Evolutionary conservation across 2,888 invertebrate species (phyloP), one percentile per base, ranked within the genome.

Genomic region (Megastigmus dorsalis): DNA sequence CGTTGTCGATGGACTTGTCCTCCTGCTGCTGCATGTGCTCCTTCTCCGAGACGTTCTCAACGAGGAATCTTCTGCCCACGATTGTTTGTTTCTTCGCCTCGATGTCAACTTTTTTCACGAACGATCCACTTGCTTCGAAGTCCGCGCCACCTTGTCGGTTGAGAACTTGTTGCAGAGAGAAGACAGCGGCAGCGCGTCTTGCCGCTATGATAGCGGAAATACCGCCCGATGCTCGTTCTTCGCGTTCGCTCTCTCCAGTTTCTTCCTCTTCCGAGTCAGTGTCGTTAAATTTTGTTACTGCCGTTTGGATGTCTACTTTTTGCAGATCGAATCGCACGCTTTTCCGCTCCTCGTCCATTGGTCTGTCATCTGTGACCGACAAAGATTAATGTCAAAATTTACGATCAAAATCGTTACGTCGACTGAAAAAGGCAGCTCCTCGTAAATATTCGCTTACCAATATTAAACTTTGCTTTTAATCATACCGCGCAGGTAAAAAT

Each of bases 271-370:
- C 86, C 3, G 84, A 85, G 2, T 77, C 82, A 1, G 82, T 82
- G 50, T 85, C 86, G 3, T 82, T 83, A 66, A 89, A 88, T 20
- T 88, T 89, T 4, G 89, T 86, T 74, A 89, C 89, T 2, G 77
- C 74, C 2, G 78, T 69, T 3, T 68, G 62, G 18, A 76, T 63
- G 9, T 88, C 85, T 20, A 89, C 89, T 67, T 88, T 88, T 65
- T 90, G 89, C 68, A 93, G 85, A 84, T 92, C 92, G 79, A 93
- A 93, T 7, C 92, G 89, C 0, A 95, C 95, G 84, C 93, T 94
- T 84, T 95, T 95, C 74, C 92, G 92, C 72, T 95, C 93, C 38
- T 93, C 95, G 75, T 95, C 95, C 74, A 91, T 90, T 79, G 83
- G 85, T 71, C 82, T 84, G 71, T 87, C 86, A 59, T 88, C 88